These are phyloP conservation scores for Julus scanicus DNA, from an alignment of 2,888 invertebrate species.

Conservation along the genomic window DNA sequence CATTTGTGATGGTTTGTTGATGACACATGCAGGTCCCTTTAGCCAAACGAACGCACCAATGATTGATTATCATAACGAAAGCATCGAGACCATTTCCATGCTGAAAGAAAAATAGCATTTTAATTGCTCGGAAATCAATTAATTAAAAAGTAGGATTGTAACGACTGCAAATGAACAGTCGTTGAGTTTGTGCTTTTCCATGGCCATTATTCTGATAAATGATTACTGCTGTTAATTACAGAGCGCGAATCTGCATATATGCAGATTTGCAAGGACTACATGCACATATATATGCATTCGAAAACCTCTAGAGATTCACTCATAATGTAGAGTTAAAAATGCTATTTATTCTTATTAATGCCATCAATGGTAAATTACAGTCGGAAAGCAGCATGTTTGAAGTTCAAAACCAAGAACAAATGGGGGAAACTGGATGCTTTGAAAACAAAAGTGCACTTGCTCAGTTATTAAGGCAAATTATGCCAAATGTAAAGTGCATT, in stretches of 20 bases:
- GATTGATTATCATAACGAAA: conserved; percentile 32
- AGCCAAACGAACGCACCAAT: background rate
- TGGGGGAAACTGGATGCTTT: conserved; percentile 30
- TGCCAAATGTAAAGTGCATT: conserved; percentile 11
- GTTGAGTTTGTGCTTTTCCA: conserved; percentile 32
- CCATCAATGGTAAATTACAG: conserved; percentile 29
- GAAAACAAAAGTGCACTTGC: background rate
- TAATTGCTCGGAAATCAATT: conserved; percentile 51
- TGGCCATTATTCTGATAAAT: conserved; percentile 50
- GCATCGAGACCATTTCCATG: background rate
- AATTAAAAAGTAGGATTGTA: conserved; percentile 44
- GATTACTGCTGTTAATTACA: conserved; percentile 48
- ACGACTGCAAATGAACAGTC: conserved; percentile 44
- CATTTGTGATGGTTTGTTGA: background rate
- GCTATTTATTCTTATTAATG: conserved; percentile 45
- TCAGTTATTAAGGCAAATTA: background rate
- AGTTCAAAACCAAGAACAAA: background rate
- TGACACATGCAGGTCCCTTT: background rate
- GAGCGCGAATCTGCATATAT: conserved; percentile 9
- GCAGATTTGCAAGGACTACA: background rate
- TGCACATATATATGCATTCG: background rate
- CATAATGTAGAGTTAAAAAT: conserved; percentile 11
- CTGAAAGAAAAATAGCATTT: conserved; percentile 40
- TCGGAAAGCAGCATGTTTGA: background rate
- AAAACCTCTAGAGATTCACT: background rate